Conservation (phyloP, 2,888 invertebrate genomes). For the Chloroclysta siterata region DNA sequence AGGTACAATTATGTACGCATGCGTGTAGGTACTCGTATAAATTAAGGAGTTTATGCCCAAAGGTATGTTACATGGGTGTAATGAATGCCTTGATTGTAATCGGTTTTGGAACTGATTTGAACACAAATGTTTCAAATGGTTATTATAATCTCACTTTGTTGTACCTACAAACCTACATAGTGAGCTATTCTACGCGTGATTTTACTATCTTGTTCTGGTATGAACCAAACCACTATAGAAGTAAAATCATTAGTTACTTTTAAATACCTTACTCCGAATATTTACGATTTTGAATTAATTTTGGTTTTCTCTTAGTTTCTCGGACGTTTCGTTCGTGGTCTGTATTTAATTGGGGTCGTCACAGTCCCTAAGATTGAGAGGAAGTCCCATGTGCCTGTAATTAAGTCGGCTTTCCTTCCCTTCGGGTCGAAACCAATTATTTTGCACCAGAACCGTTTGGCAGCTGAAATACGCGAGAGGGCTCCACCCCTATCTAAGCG, state of each 20-base stretch:
- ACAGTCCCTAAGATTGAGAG: constrained; percentile 31
- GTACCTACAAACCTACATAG: not conserved
- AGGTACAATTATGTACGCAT: constrained; percentile 31
- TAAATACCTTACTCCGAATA: not conserved
- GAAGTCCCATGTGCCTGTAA: constrained; percentile 37
- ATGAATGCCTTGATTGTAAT: constrained; percentile 21
- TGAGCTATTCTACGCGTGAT: no score
- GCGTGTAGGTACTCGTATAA: constrained; percentile 29
- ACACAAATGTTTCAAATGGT: not conserved
- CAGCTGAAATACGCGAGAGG: constrained; percentile 22
- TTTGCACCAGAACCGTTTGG: constrained; percentile 27
- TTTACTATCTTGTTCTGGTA: not conserved
- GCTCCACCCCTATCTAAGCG: constrained; percentile 19
- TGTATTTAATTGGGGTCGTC: constrained; percentile 33
- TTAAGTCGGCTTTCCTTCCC: constrained; percentile 35
- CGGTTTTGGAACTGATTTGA: constrained; percentile 3
- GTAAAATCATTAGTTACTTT: not conserved
- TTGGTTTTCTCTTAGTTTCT: constrained; percentile 5
- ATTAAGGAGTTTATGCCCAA: constrained; percentile 26
- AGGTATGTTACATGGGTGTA: constrained; percentile 15
- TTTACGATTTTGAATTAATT: not conserved
- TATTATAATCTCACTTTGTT: not conserved
- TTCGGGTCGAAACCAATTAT: constrained; percentile 34
- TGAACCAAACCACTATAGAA: not conserved
- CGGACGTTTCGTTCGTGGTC: constrained; percentile 16